Conservation (phyloP, 2,113 vertebrate genomes). For the Anthoscopus minutus region DNA sequence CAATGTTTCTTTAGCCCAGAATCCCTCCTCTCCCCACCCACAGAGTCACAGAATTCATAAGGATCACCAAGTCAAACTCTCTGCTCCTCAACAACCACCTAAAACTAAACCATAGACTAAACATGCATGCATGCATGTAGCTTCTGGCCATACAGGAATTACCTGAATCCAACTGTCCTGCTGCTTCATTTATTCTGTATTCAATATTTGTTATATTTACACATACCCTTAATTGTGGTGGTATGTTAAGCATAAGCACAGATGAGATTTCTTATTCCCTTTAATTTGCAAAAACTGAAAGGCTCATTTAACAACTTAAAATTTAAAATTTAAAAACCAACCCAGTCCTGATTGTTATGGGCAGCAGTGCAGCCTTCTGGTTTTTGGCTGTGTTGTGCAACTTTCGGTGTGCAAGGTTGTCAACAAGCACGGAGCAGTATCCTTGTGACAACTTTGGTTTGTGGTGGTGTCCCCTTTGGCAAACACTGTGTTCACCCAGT, state of each 20-base stretch:
- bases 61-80: background rate
- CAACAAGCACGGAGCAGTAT: background rate
- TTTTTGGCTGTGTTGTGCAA: background rate
- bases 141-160: background rate
- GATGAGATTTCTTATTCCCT: background rate
- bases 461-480: background rate
- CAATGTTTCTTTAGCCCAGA: background rate
- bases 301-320: background rate
- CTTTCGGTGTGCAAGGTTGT: background rate
- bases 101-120: background rate
- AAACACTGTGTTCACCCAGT: background rate
- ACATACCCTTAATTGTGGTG: fast-evolving
- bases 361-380: background rate
- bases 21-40: background rate
- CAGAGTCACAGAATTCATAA: background rate
- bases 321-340: background rate
- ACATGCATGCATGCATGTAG: fast-evolving
- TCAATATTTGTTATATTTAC: background rate
- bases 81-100: background rate
- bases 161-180: background rate
- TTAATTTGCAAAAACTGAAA: background rate
- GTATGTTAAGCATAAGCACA: background rate
- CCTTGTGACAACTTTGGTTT: background rate
- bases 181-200: background rate
- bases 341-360: background rate